Percentiles rank a stretch among this genome's conserved stretches.
These are phyloP conservation scores for Phaenicophaeus curvirostris DNA, from an alignment of 2,797 vertebrate species.

Conservation along the genomic window DNA sequence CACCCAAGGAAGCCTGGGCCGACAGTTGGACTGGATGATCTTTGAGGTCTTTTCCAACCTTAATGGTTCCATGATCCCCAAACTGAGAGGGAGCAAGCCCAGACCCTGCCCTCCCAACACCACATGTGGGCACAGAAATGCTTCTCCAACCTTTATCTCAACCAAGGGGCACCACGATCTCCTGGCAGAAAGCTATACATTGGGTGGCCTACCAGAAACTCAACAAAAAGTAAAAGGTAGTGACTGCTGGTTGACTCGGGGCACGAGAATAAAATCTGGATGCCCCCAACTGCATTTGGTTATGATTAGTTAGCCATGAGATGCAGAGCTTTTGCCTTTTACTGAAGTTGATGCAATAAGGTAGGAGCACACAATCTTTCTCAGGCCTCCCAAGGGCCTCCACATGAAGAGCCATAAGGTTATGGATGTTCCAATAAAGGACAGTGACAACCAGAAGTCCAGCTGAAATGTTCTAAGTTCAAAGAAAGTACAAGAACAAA, in stretches of 20 bases:
- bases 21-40: too few species aligned
- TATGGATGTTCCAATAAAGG: neutral
- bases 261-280: neutral
- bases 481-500: neutral
- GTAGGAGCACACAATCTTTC: neutral
- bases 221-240: neutral
- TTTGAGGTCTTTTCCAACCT: too few species aligned
- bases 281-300: neutral
- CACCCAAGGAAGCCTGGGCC: neutral
- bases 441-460: neutral
- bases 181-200: neutral
- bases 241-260: fast-evolving
- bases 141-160: neutral
- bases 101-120: neutral
- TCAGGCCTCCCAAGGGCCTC: neutral
- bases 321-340: neutral
- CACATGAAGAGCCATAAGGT: neutral
- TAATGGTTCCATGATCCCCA: too few species aligned
- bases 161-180: neutral
- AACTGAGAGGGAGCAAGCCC: neutral
- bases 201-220: neutral
- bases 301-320: neutral
- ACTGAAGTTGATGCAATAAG: neutral
- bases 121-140: fast-evolving
- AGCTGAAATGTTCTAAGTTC: neutral